A percentile compares a stretch with the other conserved stretches of the same genome.
phyloP scores from a whole-genome alignment of 2,797 vertebrate species.

The Galagoides demidoff region DNA sequence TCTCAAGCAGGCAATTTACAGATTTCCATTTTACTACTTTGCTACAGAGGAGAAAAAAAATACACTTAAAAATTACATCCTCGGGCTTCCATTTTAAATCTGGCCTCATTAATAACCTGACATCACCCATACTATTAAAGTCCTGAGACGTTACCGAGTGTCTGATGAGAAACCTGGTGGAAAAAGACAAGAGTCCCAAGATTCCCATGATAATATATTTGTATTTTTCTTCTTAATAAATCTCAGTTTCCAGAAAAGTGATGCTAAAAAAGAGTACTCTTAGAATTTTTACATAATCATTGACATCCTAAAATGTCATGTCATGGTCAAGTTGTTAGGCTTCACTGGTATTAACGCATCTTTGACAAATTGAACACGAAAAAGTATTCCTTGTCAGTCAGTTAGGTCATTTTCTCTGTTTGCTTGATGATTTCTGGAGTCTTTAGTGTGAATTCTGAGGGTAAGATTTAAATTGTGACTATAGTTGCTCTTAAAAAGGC shows the following conservation, averaged over 20 bases:
- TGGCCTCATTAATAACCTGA: background rate
- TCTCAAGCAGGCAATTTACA: background rate
- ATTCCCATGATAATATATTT: background rate
- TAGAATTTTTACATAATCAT: slow-evolving; percentile 60
- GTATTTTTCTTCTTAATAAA: slow-evolving; percentile 53
- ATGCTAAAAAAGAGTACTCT: slow-evolving; percentile 44
- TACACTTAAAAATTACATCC: background rate
- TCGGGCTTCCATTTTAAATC: slow-evolving; percentile 14
- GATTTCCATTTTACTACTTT: slow-evolving; percentile 5
- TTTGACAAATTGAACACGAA: slow-evolving; percentile 52
- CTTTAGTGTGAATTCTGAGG: slow-evolving; percentile 49
- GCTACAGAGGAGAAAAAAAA: background rate
- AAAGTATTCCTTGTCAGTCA: slow-evolving; percentile 41
- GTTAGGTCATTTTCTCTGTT: slow-evolving; percentile 52
- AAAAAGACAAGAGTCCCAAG: slow-evolving; percentile 23
- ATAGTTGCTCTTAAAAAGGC: background rate
- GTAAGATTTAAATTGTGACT: background rate
- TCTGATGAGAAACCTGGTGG: background rate
- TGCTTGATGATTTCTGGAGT: slow-evolving; percentile 24
- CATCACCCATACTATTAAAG: background rate
- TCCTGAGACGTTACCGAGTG: background rate
- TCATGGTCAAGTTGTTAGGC: slow-evolving; percentile 74
- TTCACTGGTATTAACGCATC: slow-evolving; percentile 33
- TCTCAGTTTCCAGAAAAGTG: slow-evolving; percentile 47
- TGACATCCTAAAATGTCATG: slow-evolving; percentile 74